Evolutionary conservation across 2,888 invertebrate species (phyloP).

Genomic region (Phragmatobia fuliginosa): DNA sequence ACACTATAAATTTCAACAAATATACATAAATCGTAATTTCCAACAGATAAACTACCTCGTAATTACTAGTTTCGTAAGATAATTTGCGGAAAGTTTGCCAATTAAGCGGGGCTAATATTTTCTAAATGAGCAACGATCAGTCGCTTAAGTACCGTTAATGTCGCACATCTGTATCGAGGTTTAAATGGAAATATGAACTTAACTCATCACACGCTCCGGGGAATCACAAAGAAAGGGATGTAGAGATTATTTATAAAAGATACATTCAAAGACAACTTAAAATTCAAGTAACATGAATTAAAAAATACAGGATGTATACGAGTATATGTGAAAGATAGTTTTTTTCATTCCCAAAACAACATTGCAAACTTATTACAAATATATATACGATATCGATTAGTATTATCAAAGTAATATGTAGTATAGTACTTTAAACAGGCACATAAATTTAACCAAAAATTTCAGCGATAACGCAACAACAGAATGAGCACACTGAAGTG

Average conservation of each 20-base stretch:
- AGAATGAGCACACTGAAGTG: too few relatives aligned
- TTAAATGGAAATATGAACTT: constrained; percentile 4
- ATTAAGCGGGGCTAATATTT: constrained; percentile 69
- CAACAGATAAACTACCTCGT: constrained; percentile 54
- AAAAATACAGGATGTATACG: too few relatives aligned
- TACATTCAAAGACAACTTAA: too few relatives aligned
- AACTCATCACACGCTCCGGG: neutral
- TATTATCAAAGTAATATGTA: too few relatives aligned
- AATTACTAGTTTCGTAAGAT: constrained; percentile 62
- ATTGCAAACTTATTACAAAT: too few relatives aligned
- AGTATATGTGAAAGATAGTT: too few relatives aligned
- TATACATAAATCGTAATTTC: constrained; percentile 50
- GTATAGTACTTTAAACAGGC: too few relatives aligned
- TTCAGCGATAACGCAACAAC: too few relatives aligned
- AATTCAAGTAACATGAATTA: too few relatives aligned
- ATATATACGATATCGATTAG: too few relatives aligned
- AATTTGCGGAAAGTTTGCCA: constrained; percentile 64
- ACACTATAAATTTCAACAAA: constrained; percentile 22
- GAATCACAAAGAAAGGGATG: neutral
- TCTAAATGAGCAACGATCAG: constrained; percentile 67
- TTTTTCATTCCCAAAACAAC: too few relatives aligned
- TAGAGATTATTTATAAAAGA: neutral
- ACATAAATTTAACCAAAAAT: too few relatives aligned
- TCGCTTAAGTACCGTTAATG: constrained; percentile 65
- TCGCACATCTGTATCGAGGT: constrained; percentile 40